Base-by-base conservation (phyloP, 2,888 invertebrate species). In the Trachelus troglodyta region DNA sequence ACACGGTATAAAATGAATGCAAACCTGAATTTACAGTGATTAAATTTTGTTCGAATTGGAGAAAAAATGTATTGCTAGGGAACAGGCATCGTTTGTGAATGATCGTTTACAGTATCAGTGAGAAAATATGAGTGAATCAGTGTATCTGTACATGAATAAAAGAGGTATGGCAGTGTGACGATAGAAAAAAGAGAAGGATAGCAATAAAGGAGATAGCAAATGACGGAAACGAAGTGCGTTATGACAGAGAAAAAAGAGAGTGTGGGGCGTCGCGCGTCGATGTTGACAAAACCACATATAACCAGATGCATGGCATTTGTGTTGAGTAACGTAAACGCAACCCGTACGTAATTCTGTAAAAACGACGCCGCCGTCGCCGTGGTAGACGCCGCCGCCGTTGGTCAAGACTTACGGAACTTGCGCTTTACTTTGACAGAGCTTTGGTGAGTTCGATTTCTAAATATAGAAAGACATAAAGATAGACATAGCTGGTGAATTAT, bases 391-490 rank as follows among this genome's bases (percentile, higher is more conserved):
- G 12, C 23, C 71, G n/a, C 15, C 71, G 23, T 30, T 31, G 15
- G 31, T 15, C 71, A 71, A 23, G 34, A 71, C 30, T 15, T 3
- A 33, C 71, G 30, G 71, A 71, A 33, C 71, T 71, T 33, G 69
- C 71, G 76, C 37, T 69, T 80, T 76, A 69, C 80, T 75, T 79
- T 74, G 77, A 73, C 34, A 79, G 34, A 83, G 75, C 77, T 75
- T 79, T 33, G 83, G 85, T 85, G 74, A 85, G 84, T 82, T 78
- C 6, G 23, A 56, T 56, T 23, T 83, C 85, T 84, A 85, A 82
- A 82, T 85, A 85, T 84, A 84, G 81, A 79, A 79, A 74, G n/a
- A n/a, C 23, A 23, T 56, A 56, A 56, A 56, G 56, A 56, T 56
- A 56, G 56, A 56, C 56, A 56, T 56, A 56, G 56, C 23, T 23